These are phyloP conservation scores for Zelostemma sp. DNA, from an alignment of 1,140 invertebrate genomes.

Conservation along the genomic window DNA sequence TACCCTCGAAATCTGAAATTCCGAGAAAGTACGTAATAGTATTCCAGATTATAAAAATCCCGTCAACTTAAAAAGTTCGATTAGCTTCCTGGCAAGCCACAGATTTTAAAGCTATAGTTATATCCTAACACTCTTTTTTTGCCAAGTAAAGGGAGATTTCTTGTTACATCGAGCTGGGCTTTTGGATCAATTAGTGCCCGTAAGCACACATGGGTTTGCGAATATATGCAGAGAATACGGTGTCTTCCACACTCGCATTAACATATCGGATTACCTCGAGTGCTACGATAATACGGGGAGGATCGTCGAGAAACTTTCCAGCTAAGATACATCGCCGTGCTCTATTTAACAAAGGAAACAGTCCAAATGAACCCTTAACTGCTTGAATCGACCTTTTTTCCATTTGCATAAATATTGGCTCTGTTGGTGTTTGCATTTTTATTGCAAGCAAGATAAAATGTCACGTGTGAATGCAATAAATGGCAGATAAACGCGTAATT, in stretches of 20 bases:
- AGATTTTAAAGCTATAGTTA: background rate
- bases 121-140: background rate
- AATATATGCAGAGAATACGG: background rate
- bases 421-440: background rate
- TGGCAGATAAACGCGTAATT: no score
- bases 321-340: background rate
- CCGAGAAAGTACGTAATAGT: no score
- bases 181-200: background rate
- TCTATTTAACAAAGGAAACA: background rate
- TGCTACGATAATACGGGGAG: background rate
- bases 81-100: no score
- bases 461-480: background rate
- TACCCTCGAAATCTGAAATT: no score
- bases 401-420: background rate
- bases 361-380: background rate
- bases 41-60: no score
- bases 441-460: background rate
- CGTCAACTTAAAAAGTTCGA: no score
- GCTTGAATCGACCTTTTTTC: background rate
- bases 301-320: background rate
- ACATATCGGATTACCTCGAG: background rate
- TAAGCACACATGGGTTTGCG: no score
- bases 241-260: constrained; percentile 1
- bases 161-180: background rate
- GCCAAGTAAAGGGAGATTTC: background rate